Evolutionary conservation across 2,113 vertebrate genomes (phyloP).

Genomic region (Mastomys natalensis): DNA sequence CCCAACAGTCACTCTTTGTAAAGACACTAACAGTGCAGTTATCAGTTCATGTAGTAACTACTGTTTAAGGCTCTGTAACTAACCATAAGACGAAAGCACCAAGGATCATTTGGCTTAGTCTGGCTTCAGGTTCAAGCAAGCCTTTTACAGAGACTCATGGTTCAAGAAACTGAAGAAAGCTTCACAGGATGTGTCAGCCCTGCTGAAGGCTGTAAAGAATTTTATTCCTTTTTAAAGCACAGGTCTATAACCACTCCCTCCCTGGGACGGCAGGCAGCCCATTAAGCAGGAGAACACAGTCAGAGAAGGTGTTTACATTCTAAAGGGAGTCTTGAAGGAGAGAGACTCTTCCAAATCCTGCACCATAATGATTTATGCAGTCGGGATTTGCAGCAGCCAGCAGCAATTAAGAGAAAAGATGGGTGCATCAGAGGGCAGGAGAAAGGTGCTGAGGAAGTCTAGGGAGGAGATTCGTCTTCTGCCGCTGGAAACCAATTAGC

Average conservation of each 20-base stretch:
- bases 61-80: not conserved
- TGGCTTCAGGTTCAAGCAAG: not conserved
- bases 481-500: not conserved
- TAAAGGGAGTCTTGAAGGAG: not conserved
- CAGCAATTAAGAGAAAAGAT: conserved; percentile 14
- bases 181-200: conserved; percentile 20
- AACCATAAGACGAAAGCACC: not conserved
- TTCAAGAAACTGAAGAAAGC: not conserved
- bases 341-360: not conserved
- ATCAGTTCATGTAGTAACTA: not conserved
- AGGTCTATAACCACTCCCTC: not conserved
- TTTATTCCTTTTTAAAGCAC: conserved; percentile 33
- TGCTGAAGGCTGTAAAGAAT: conserved; percentile 29
- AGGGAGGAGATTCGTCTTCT: not conserved
- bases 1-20: not conserved
- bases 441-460: not conserved
- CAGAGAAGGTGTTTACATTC: not conserved
- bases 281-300: conserved; percentile 33
- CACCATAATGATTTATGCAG: not conserved
- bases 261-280: not conserved
- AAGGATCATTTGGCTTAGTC: not conserved
- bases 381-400: not conserved
- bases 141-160: not conserved
- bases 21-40: not conserved
- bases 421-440: not conserved